phyloP scores from a whole-genome alignment of 2,888 invertebrate species.

The Drosophila phalerata region DNA sequence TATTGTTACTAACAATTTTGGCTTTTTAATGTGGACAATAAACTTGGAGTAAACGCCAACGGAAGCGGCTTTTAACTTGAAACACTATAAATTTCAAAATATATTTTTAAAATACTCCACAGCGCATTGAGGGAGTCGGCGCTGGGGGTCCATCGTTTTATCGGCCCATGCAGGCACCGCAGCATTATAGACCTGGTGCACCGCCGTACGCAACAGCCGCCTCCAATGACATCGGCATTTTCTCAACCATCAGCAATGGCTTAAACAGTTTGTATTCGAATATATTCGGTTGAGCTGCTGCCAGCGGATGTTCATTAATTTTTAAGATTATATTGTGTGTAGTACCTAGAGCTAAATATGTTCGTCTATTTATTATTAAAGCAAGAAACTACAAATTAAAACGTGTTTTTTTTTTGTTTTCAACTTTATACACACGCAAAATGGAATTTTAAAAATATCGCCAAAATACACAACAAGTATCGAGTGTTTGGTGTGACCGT shows the following conservation, averaged over 20 bases:
- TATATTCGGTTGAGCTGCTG: constrained; percentile 88
- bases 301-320: constrained; percentile 10
- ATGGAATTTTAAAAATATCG: constrained; percentile 13
- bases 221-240: constrained; percentile 85
- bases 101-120: constrained; percentile 49
- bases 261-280: constrained; percentile 92
- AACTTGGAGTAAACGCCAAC: constrained; percentile 12
- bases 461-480: background rate
- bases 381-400: constrained; percentile 41
- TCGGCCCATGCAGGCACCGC: constrained; percentile 87
- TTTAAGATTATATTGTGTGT: constrained; percentile 51
- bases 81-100: background rate
- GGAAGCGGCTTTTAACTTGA: background rate
- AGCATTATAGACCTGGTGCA: constrained; percentile 85
- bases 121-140: constrained; percentile 88
- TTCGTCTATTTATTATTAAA: constrained; percentile 53
- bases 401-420: constrained; percentile 50
- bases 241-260: constrained; percentile 91
- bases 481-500: constrained; percentile 1
- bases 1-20: constrained; percentile 26
- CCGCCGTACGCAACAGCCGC: constrained; percentile 80
- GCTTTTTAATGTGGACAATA: constrained; percentile 42
- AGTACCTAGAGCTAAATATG: constrained; percentile 47
- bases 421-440: background rate
- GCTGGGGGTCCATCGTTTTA: constrained; percentile 86